Conservation (phyloP, 2,113 vertebrate genomes). For the Malurus melanocephalus region DNA sequence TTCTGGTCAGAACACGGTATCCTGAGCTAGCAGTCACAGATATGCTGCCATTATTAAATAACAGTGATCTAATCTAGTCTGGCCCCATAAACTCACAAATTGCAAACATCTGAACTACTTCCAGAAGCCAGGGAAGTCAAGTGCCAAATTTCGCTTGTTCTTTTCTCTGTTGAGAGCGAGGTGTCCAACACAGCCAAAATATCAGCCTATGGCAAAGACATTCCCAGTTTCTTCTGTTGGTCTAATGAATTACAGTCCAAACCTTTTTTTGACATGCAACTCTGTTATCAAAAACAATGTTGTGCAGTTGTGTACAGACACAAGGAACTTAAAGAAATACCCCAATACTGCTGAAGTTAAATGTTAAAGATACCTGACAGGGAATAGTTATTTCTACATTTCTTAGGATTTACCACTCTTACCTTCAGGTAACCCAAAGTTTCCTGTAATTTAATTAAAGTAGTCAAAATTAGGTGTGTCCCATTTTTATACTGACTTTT, state of each 20-base stretch:
- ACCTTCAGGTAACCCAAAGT: background rate
- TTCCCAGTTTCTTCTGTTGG: background rate
- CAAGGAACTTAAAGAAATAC: background rate
- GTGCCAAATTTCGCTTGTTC: background rate
- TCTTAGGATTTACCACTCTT: background rate
- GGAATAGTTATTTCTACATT: background rate
- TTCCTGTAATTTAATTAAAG: background rate
- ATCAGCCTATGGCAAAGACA: background rate
- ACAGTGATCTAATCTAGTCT: background rate
- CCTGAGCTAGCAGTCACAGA: background rate
- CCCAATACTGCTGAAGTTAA: background rate
- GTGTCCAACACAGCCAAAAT: background rate
- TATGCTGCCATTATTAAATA: background rate
- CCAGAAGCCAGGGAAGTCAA: background rate
- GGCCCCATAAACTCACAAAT: background rate
- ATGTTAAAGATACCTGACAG: background rate
- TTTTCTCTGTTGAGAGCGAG: background rate
- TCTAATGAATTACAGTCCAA: background rate
- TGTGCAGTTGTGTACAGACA: rapidly evolving
- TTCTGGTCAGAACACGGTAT: background rate
- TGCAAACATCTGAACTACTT: background rate
- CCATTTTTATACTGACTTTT: background rate
- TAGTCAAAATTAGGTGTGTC: background rate
- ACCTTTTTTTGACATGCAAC: background rate
- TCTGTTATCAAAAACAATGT: background rate